Percentiles rank a stretch among this genome's conserved stretches.
Conservation (phyloP, 2,113 vertebrate species). For the Suncus etruscus region DNA sequence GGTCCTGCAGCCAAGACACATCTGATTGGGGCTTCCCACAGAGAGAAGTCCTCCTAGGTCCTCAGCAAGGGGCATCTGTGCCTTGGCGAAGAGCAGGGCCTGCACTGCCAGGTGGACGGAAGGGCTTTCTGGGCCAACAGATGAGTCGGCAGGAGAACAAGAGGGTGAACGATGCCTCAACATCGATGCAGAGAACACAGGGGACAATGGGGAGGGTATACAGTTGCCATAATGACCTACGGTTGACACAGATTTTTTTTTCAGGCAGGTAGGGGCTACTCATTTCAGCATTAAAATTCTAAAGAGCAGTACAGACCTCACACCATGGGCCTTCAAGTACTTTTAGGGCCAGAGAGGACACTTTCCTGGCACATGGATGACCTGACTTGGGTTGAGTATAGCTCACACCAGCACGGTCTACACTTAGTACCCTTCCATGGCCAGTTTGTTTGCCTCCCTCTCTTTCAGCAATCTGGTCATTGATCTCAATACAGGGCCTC, state of each 20-base stretch:
- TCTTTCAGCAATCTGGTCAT: not conserved
- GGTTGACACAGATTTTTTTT: not conserved
- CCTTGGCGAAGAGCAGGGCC: slow-evolving; percentile 52
- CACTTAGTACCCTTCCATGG: not conserved
- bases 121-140: slow-evolving; percentile 64
- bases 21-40: slow-evolving; percentile 63
- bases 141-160: slow-evolving; percentile 36
- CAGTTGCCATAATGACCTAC: not conserved
- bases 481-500: not conserved
- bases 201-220: not conserved
- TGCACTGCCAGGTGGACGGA: slow-evolving; percentile 58
- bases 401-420: not conserved
- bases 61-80: slow-evolving; percentile 61
- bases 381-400: too few species aligned
- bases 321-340: not conserved
- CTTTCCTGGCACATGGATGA: too few species aligned
- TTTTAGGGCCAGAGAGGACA: not conserved
- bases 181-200: not conserved
- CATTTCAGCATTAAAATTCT: not conserved
- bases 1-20: slow-evolving; percentile 66
- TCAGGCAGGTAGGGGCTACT: not conserved
- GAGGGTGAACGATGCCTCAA: slow-evolving; percentile 25
- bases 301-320: not conserved
- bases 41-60: slow-evolving; percentile 68
- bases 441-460: not conserved